Conservation (phyloP, 1,140 invertebrate species). For the Drosophila mauritiana region DNA sequence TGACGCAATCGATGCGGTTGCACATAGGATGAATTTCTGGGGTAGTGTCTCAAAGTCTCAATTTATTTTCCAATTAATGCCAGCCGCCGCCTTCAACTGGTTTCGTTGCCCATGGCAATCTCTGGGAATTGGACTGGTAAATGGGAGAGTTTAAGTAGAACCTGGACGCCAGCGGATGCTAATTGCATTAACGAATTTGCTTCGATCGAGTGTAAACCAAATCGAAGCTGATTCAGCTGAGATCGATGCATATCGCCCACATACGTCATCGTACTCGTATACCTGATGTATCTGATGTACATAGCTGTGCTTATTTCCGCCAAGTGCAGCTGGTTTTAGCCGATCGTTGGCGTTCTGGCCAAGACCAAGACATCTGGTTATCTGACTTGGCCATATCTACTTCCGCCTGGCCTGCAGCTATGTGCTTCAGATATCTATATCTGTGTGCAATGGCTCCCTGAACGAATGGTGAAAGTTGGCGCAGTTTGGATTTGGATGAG, state of each 20-base stretch:
- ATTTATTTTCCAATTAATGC: constrained; percentile 5
- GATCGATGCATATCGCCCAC: constrained; percentile 35
- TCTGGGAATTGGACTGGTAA: background rate
- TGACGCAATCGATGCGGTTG: constrained; percentile 37
- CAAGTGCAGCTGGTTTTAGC: constrained; percentile 42
- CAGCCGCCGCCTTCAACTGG: background rate
- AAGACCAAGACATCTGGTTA: constrained; percentile 36
- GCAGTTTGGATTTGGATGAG: constrained; percentile 20
- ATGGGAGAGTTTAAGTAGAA: constrained; percentile 16
- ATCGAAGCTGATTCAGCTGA: constrained; percentile 25
- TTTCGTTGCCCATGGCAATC: background rate
- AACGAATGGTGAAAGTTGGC: constrained; percentile 40
- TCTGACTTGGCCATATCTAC: constrained; percentile 23
- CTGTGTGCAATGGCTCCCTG: constrained; percentile 12
- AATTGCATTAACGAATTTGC: constrained; percentile 31
- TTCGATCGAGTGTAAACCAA: constrained; percentile 26
- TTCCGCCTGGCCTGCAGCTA: constrained; percentile 41
- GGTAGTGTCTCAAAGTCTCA: background rate
- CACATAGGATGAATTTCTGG: constrained; percentile 11
- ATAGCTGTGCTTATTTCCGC: constrained; percentile 11
- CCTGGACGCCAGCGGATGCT: constrained; percentile 3
- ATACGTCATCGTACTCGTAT: constrained; percentile 3
- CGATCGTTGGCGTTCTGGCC: constrained; percentile 49
- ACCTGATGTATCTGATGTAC: background rate
- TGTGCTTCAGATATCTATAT: constrained; percentile 12